phyloP scores from a whole-genome alignment of 2,888 invertebrate species.

The Chloromyia formosa region DNA sequence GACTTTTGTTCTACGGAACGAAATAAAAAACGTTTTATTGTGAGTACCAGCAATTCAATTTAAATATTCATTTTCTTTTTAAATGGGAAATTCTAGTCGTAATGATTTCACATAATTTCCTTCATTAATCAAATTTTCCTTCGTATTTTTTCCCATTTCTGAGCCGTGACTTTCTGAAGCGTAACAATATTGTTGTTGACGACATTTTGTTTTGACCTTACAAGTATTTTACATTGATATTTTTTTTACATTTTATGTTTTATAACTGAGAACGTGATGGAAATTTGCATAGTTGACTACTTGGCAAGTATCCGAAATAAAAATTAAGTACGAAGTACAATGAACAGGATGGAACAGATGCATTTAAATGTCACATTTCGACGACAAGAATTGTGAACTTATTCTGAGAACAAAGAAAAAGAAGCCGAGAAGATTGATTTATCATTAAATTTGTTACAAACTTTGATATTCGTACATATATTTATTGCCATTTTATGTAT shows the following conservation, averaged over 20 bases:
- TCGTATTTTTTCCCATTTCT: background rate
- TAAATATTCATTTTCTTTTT: conserved; percentile 15
- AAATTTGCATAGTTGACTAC: background rate
- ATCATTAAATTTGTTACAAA: no score
- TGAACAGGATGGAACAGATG: background rate
- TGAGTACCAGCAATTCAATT: conserved; percentile 27
- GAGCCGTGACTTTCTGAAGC: background rate
- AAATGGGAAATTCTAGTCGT: conserved; percentile 2
- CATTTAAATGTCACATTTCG: background rate
- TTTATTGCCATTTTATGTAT: no score
- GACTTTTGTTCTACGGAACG: background rate
- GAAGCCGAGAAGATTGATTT: no score
- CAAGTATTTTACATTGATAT: no score
- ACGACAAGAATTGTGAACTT: no score
- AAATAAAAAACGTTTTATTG: conserved; percentile 4
- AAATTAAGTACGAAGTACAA: no score
- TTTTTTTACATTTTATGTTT: background rate
- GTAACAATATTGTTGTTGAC: background rate
- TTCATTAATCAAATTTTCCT: conserved; percentile 11
- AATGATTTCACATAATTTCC: conserved; percentile 21
- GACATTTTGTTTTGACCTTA: background rate
- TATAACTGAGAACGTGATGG: background rate
- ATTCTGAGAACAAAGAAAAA: no score
- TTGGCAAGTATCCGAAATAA: background rate
- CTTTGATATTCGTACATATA: no score